Evolutionary conservation across 2,797 vertebrate genomes (phyloP), one percentile per base, ranked within the genome.

Genomic region (Discoglossus pictus): DNA sequence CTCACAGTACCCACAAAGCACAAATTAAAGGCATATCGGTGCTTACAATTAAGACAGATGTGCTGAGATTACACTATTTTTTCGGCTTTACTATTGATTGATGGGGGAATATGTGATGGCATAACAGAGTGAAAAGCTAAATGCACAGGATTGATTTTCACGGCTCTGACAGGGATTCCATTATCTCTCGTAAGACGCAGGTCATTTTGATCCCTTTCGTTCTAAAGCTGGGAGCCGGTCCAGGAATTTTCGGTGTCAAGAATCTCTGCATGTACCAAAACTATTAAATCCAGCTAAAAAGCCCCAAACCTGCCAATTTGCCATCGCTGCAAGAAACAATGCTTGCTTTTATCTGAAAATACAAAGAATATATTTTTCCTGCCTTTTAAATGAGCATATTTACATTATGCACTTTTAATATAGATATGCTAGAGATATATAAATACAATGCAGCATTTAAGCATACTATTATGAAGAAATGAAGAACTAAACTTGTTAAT

Each of bases 91-190:
- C 21, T 50, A 58, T 58, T 70, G 43, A 70, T 47, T 51, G 52
- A 64, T 16, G 18, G n/a, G 65, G 17, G 61, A 50, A 12, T 11
- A 10, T 2, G 44, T 66, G 62, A 74, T 25, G 23, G 63, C 24
- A 72, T 36, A 65, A 68, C 24, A 43, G 13, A 8, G 21, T 34
- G 2, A 2, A 44, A 53, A 58, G 73, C 75, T 65, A 69, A 75
- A 66, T 53, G 24, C 8, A 13, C 6, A 42, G 47, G 67, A 63
- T 63, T 70, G 68, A 64, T 70, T 70, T 51, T 18, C 52, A 58
- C 18, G 46, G 1, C 39, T 58, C 61, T 78, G 74, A 76, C 78
- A 65, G 63, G 40, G 27, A 73, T 63, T 51, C 52, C 52, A 64
- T 63, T 70, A 64, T 58, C 35, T 35, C 38, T 60, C 48, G 75